phyloP scores from a whole-genome alignment of 2,113 vertebrate species.

The Apaloderma vittatum region DNA sequence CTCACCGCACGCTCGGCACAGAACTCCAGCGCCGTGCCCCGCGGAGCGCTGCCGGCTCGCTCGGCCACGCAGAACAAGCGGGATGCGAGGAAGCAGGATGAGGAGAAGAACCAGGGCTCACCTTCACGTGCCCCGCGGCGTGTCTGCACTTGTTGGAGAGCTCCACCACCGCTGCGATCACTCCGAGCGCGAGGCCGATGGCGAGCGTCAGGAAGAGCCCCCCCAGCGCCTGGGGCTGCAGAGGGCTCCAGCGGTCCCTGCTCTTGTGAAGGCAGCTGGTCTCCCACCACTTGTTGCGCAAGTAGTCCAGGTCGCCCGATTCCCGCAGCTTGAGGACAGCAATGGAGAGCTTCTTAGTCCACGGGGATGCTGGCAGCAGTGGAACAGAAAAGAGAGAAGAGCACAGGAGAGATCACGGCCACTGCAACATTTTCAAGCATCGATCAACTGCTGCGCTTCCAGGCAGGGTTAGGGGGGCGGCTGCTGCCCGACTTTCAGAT shows the following conservation, averaged over 20 bases:
- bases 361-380: slow-evolving; percentile 71
- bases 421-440: accelerated
- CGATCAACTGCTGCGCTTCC: accelerated
- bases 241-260: slow-evolving; percentile 1
- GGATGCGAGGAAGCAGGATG: accelerated
- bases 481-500: not conserved
- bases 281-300: slow-evolving; percentile 89
- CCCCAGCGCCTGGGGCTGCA: slow-evolving; percentile 79
- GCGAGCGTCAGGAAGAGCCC: slow-evolving; percentile 87
- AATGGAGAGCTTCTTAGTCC: slow-evolving; percentile 82
- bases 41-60: not conserved
- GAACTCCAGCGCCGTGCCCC: accelerated
- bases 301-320: slow-evolving; percentile 79
- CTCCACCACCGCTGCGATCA: slow-evolving; percentile 84
- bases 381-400: not conserved
- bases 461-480: accelerated
- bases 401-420: not conserved
- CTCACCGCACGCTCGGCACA: accelerated
- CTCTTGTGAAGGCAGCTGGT: slow-evolving; percentile 76
- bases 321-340: slow-evolving; percentile 86
- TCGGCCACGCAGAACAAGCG: accelerated
- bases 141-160: slow-evolving; percentile 80
- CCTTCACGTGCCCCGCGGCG: slow-evolving; percentile 82
- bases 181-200: slow-evolving; percentile 79
- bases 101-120: not conserved